phyloP scores from a whole-genome alignment of 2,888 invertebrate genomes.

The Hirtodrosophila confusa region DNA sequence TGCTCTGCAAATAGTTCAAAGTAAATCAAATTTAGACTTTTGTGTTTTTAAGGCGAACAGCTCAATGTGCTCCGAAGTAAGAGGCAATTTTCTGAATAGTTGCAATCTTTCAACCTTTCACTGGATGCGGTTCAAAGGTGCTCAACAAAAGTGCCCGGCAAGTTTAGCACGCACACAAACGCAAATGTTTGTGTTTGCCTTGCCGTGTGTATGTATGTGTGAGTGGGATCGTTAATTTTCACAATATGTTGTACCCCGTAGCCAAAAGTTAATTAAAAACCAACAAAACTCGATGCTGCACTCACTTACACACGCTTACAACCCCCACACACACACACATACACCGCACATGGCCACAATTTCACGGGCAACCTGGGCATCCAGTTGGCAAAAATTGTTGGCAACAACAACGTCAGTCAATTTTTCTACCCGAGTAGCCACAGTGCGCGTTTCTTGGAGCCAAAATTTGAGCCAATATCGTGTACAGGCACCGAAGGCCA shows the following conservation, averaged over 20 bases:
- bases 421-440: constrained; percentile 47
- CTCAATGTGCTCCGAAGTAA: constrained; percentile 19
- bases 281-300: constrained; percentile 82
- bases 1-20: neutral
- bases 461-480: constrained; percentile 33
- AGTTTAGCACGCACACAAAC: constrained; percentile 42
- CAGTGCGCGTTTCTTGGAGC: constrained; percentile 29
- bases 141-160: constrained; percentile 44
- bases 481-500: neutral
- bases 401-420: constrained; percentile 35
- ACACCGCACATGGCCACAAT: constrained; percentile 19
- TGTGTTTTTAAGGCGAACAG: constrained; percentile 30
- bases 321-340: constrained; percentile 1
- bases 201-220: constrained; percentile 33
- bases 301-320: constrained; percentile 21
- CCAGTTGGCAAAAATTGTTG: constrained; percentile 52
- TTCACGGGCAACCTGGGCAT: constrained; percentile 34
- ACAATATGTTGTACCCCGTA: constrained; percentile 83
- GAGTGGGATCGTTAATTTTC: constrained; percentile 78
- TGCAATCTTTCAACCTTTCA: constrained; percentile 42
- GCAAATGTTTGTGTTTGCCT: constrained; percentile 53
- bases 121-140: constrained; percentile 4
- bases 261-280: constrained; percentile 85
- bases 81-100: constrained; percentile 22
- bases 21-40: constrained; percentile 51